phyloP scores from a whole-genome alignment of 2,113 vertebrate genomes.

The Stomatorhinus ivindoensis region DNA sequence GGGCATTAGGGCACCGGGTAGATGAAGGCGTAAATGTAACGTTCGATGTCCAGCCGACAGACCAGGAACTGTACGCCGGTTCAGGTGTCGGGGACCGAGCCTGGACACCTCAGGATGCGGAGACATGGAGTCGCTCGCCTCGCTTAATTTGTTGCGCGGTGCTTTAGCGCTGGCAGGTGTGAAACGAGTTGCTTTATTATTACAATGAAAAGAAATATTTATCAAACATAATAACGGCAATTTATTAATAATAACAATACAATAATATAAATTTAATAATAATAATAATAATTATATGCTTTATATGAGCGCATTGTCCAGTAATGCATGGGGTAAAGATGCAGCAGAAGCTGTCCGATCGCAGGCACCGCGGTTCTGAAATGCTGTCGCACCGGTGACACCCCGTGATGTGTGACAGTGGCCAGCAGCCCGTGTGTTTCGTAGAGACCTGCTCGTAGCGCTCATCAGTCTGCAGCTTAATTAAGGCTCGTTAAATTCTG shows the following conservation, averaged over 20 bases:
- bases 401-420: neutral
- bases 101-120: neutral
- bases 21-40: neutral
- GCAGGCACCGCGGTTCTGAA: neutral
- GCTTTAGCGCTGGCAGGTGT: neutral
- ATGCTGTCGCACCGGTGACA: neutral
- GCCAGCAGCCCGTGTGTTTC: neutral
- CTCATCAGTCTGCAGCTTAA: neutral
- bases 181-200: neutral
- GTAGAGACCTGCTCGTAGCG: neutral
- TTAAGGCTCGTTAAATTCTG: neutral
- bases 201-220: neutral
- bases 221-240: neutral
- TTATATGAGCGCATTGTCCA: neutral
- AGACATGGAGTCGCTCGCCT: neutral
- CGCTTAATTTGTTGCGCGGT: neutral
- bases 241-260: neutral
- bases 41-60: neutral
- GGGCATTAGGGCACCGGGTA: neutral
- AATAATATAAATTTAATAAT: neutral
- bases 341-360: neutral
- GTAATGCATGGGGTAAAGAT: neutral
- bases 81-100: neutral
- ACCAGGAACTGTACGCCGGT: neutral
- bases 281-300: neutral